A percentile compares a stretch with the other conserved stretches of the same genome.
Conservation (phyloP, 2,113 vertebrate genomes). For the Acinonyx jubatus region DNA sequence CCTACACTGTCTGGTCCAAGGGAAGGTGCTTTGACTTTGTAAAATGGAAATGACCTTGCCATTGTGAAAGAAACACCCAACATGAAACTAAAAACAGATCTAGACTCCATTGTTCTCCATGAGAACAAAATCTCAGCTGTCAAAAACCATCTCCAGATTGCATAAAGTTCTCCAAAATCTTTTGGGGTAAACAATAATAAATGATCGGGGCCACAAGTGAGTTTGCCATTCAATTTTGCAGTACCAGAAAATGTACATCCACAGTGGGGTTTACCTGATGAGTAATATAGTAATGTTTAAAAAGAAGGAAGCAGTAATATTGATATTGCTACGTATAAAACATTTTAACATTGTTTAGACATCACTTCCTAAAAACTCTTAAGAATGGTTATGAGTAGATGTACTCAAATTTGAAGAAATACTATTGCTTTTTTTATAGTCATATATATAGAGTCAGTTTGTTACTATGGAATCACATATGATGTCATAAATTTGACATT, state of each 20-base stretch:
- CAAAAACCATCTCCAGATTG: background rate
- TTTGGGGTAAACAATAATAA: background rate
- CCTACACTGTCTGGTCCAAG: background rate
- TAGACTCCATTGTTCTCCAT: background rate
- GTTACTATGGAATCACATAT: constrained; percentile 40
- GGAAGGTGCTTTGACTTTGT: background rate
- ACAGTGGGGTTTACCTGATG: background rate
- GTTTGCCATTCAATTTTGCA: background rate
- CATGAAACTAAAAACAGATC: background rate
- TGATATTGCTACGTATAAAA: background rate
- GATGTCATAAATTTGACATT: constrained; percentile 67
- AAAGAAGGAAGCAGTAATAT: background rate
- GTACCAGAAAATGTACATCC: background rate
- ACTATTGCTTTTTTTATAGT: background rate
- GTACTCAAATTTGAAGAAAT: background rate
- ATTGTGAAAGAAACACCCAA: background rate
- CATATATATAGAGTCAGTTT: background rate
- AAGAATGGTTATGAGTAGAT: background rate
- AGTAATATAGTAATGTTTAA: background rate
- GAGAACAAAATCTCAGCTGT: background rate
- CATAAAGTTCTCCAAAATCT: background rate
- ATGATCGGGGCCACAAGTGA: background rate
- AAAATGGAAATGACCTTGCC: background rate
- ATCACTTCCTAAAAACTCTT: background rate
- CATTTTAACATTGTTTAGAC: background rate